These are phyloP conservation scores for Fregata magnificens DNA, from an alignment of 2,113 vertebrate species.

Conservation along the genomic window DNA sequence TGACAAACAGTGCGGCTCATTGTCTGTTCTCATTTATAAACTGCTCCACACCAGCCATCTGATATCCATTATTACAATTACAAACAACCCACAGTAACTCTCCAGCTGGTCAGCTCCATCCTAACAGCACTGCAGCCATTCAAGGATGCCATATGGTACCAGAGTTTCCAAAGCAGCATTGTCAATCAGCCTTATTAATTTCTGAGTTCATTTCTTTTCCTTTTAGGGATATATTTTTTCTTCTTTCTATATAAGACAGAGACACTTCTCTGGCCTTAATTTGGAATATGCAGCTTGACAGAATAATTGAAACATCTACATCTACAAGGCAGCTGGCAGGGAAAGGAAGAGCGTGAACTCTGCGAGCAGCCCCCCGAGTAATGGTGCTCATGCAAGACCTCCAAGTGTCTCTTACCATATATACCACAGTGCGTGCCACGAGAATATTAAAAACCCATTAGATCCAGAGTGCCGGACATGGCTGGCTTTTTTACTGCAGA, in stretches of 20 bases:
- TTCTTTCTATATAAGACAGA: slow-evolving; percentile 30
- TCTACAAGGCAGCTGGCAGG: slow-evolving; percentile 37
- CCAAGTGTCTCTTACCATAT: slow-evolving; percentile 22
- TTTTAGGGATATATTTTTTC: slow-evolving; percentile 49
- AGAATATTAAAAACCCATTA: slow-evolving; percentile 61
- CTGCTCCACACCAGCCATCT: slow-evolving; percentile 72
- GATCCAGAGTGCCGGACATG: background rate
- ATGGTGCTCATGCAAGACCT: slow-evolving; percentile 42
- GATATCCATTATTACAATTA: slow-evolving; percentile 74
- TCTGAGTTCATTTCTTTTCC: slow-evolving; percentile 66
- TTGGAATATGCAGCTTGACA: slow-evolving; percentile 45
- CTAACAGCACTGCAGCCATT: slow-evolving; percentile 68
- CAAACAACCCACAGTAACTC: slow-evolving; percentile 71
- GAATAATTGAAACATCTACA: slow-evolving; percentile 45
- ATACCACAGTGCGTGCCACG: slow-evolving; percentile 4
- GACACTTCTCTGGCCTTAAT: slow-evolving; percentile 15
- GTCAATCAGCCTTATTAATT: slow-evolving; percentile 72
- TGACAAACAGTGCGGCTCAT: slow-evolving; percentile 72
- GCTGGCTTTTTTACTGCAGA: slow-evolving; percentile 23
- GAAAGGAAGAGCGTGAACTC: slow-evolving; percentile 28
- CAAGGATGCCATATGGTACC: slow-evolving; percentile 71
- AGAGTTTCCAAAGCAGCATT: slow-evolving; percentile 69
- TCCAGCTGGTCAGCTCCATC: slow-evolving; percentile 72
- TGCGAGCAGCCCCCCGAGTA: background rate
- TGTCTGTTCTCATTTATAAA: slow-evolving; percentile 74